Base-by-base conservation (phyloP, 2,888 invertebrate genomes). In the Sinotaia quadrata region DNA sequence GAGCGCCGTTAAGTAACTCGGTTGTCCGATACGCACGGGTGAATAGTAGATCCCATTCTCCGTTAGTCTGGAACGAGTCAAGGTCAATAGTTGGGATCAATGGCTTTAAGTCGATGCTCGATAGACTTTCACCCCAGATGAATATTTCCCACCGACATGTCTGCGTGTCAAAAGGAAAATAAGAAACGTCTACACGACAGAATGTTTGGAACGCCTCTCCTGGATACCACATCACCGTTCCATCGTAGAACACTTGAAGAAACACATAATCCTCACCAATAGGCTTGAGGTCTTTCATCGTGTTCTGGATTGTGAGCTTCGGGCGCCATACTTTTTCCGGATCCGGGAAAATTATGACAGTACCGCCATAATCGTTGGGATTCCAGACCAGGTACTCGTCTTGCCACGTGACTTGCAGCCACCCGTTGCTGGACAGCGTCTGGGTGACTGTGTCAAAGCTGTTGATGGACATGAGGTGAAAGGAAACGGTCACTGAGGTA, bases 221-320 rank as follows among this genome's bases (percentile, higher is more conserved):
- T 4, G 60, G 60, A 29, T 10, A 47, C 60, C 60, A 60, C 4
- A n/a, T 27, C 44, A 33, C 21, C 31, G 37, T 7, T 5, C 60
- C 60, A 15, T 31, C 33, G 21, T 44, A 21, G 18, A 41, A 41
- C 10, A 41, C 41, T 15, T 41, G 41, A 41, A 41, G 10, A 7
- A 47, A 31, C n/a, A 60, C 47, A 24, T 60, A 60, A 12, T 60
- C 60, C n/a, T 47, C 60, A 4, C 60, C 60, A 1, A 60, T 29
- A 24, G 60, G 31, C 29, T 60, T 60, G 10, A 60, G 60, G 21
- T 60, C 60, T n/a, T 60, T 47, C 44, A 60, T 18, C 12, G 31
- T 47, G 60, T 60, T 60, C 31, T n/a, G 3, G 33, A 60, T 37
- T 15, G 60, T 47, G n/a, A 60, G 7, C 21, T 47, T 5, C 4